These are phyloP conservation scores for Chymomyza procnemis DNA, from an alignment of 2,888 invertebrate genomes.

Conservation along the genomic window DNA sequence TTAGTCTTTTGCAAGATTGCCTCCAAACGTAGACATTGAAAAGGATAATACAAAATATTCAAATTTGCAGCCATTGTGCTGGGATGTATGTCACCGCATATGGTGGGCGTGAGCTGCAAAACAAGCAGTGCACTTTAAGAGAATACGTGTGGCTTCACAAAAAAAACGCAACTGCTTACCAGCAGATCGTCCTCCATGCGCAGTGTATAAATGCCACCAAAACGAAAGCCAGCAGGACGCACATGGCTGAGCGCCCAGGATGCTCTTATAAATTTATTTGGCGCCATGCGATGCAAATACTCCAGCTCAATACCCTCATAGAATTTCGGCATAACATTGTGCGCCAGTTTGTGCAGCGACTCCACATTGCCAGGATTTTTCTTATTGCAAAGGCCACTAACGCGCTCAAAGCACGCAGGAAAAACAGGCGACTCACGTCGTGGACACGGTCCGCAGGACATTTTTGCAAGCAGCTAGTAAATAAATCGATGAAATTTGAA, in stretches of 20 bases:
- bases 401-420: conserved; percentile 69
- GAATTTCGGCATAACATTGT: conserved; percentile 76
- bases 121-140: not conserved
- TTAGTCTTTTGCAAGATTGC: conserved; percentile 66
- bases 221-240: conserved; percentile 75
- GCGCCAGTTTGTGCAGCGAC: conserved; percentile 75
- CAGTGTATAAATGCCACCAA: conserved; percentile 75
- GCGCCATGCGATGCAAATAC: conserved; percentile 67
- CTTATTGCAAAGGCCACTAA: conserved; percentile 57
- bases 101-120: conserved; percentile 74
- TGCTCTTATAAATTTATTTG: conserved; percentile 71
- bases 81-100: conserved; percentile 77
- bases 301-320: conserved; percentile 76
- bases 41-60: conserved; percentile 73
- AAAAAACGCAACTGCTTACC: conserved; percentile 57
- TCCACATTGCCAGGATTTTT: conserved; percentile 77
- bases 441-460: conserved; percentile 57
- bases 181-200: conserved; percentile 65
- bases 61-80: conserved; percentile 76
- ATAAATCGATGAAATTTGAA: not conserved
- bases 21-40: conserved; percentile 63
- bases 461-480: conserved; percentile 3
- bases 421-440: conserved; percentile 52
- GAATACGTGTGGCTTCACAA: not conserved
- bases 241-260: conserved; percentile 76